These are phyloP conservation scores for Willowsia nigromaculata DNA, from an alignment of 2,888 invertebrate species.

Conservation along the genomic window DNA sequence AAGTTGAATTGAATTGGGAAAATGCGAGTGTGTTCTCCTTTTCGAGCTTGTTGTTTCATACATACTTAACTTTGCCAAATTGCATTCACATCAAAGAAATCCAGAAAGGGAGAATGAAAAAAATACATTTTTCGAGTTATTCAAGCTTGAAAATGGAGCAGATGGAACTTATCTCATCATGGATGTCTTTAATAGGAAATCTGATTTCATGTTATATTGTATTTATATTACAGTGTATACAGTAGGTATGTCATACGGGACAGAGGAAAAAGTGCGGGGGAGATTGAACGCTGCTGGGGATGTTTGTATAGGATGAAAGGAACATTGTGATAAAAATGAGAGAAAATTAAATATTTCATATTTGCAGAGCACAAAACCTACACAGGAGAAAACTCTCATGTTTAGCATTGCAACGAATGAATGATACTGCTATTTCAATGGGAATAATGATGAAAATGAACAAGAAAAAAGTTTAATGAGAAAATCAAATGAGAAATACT, in stretches of 20 bases:
- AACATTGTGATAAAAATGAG: neutral
- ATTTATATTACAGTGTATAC: too few species aligned
- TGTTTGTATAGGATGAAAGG: neutral
- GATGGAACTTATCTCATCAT: conserved; percentile 27
- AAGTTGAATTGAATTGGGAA: conserved; percentile 23
- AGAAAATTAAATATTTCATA: conserved; percentile 23
- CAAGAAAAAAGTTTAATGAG: too few species aligned
- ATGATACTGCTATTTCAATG: neutral
- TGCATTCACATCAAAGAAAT: conserved; percentile 6
- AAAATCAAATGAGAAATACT: neutral
- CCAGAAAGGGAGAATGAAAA: neutral
- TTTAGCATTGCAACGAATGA: neutral
- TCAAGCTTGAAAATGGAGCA: conserved; percentile 48
- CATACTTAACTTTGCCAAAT: conserved; percentile 17
- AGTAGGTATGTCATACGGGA: too few species aligned
- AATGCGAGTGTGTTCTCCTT: neutral
- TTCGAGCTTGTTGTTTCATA: neutral
- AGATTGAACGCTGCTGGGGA: neutral
- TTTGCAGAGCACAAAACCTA: neutral
- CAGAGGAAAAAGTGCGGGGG: neutral
- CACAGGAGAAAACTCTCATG: neutral
- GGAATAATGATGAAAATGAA: neutral
- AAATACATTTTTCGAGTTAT: conserved; percentile 33
- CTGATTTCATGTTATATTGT: neutral
- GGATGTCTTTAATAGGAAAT: conserved; percentile 6